These are phyloP conservation scores for Piaya cayana DNA, from an alignment of 2,113 vertebrate genomes.

Conservation along the genomic window DNA sequence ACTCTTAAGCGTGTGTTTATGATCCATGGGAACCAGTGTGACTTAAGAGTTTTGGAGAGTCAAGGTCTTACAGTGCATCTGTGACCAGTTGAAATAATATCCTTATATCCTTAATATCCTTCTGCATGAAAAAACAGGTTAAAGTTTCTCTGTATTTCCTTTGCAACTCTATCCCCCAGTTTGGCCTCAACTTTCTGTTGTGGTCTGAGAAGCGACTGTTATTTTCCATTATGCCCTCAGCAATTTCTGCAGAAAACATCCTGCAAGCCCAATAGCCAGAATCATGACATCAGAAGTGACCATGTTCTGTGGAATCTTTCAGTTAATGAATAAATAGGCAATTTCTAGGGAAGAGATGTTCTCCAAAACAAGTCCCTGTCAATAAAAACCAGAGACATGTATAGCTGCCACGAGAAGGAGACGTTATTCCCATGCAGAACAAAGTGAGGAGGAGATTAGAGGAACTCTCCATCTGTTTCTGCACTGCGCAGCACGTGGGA, in stretches of 20 bases:
- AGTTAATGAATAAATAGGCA: not conserved
- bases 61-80: not conserved
- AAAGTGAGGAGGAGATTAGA: constrained; percentile 8
- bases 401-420: constrained; percentile 23
- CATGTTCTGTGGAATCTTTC: not conserved
- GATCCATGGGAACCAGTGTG: not conserved
- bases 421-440: constrained; percentile 1
- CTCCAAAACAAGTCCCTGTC: not conserved
- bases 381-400: constrained; percentile 28
- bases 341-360: not conserved
- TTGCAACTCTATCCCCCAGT: not conserved
- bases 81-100: too few species aligned
- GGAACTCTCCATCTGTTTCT: constrained; percentile 60
- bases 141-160: not conserved
- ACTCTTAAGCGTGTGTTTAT: not conserved
- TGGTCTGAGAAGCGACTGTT: not conserved
- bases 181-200: not conserved
- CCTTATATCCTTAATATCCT: not conserved
- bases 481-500: constrained; percentile 4
- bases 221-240: not conserved
- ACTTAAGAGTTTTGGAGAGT: not conserved
- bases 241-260: not conserved
- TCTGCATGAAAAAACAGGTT: not conserved
- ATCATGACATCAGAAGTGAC: not conserved
- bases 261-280: not conserved